Base-by-base conservation (phyloP, 2,113 vertebrate species). In the Tyrannus savana region DNA sequence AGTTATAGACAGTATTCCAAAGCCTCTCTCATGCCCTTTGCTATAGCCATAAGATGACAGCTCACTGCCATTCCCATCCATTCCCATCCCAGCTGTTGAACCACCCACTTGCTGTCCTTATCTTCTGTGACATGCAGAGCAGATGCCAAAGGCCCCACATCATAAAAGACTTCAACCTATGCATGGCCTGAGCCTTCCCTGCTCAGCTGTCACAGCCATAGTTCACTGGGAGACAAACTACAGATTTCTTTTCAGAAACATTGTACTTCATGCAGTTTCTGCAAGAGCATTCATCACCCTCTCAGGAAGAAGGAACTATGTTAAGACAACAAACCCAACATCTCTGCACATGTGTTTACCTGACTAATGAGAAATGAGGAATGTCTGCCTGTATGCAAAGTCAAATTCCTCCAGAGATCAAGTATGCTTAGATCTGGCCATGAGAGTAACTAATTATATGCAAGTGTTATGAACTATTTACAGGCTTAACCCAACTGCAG, bases 11-110 rank as follows among this genome's bases (percentile, higher is more conserved):
- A 50, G 25, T 85, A 52, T 80, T 92, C 81, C 87, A 93, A 80
- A 94, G 94, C 67, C 56, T 89, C 56, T 77, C 31, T 63, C 31
- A 6, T 83, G 93, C 68, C 87, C 81, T 95, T 75, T 66, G 42
- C 55, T 37, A 19, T 62, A 87, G 47, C 91, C 90, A 58, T 93
- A 33, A 44, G 62, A 59, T 71, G 83, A 68, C 71, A 66, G 4
- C 24, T 91, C 85, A 23, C 55, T 85, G 73, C 76, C 62, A 37
- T 78, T 78, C 42, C 68, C 85, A 60, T 75, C 19, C 1, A 46
- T 72, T 79, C 79, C 59, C 87, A 63, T 18, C 73, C 94, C 97
- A 98, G 96, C 97, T 98, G 97, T 90, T 97, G 88, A 92, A 71
- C 19, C 68, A 80, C 62, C 75, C 93, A 84, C 85, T 92, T 93